Evolutionary conservation across 2,113 vertebrate genomes (phyloP).

Genomic region (Monopterus albus): DNA sequence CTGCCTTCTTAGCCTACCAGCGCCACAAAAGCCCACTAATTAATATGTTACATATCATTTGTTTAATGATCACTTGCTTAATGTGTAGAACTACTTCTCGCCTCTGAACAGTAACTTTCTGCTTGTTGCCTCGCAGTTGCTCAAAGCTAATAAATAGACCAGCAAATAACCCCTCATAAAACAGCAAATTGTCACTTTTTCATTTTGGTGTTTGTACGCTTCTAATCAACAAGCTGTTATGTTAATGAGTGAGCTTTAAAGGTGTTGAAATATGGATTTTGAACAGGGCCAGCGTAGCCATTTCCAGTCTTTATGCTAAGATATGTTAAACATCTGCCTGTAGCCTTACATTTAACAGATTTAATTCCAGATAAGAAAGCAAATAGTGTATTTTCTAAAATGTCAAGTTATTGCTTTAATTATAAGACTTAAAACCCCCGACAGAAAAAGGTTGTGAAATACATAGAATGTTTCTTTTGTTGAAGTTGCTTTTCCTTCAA

Average conservation of each 20-base stretch:
- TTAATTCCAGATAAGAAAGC: not conserved
- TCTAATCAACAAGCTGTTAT: not conserved
- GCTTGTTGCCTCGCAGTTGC: conserved; percentile 1
- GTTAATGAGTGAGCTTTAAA: not conserved
- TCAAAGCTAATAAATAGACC: not conserved
- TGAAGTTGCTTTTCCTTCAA: not conserved
- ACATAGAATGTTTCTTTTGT: not conserved
- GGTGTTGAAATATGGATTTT: not conserved
- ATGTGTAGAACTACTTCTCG: not conserved
- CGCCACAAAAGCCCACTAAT: not conserved
- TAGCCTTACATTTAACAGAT: not conserved
- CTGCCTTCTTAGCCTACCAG: no score
- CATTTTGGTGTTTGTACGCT: not conserved
- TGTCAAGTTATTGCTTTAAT: not conserved
- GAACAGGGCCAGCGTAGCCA: not conserved
- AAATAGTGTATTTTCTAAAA: not conserved
- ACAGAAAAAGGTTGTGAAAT: not conserved
- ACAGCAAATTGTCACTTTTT: not conserved
- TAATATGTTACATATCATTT: no score
- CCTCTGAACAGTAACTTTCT: conserved; percentile 2
- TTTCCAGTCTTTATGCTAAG: not conserved
- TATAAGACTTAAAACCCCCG: not conserved
- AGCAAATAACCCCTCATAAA: not conserved
- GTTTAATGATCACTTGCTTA: no score
- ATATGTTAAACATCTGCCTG: not conserved